Evolutionary conservation across 2,888 invertebrate genomes (phyloP).

Genomic region (Ophioninae sp.): DNA sequence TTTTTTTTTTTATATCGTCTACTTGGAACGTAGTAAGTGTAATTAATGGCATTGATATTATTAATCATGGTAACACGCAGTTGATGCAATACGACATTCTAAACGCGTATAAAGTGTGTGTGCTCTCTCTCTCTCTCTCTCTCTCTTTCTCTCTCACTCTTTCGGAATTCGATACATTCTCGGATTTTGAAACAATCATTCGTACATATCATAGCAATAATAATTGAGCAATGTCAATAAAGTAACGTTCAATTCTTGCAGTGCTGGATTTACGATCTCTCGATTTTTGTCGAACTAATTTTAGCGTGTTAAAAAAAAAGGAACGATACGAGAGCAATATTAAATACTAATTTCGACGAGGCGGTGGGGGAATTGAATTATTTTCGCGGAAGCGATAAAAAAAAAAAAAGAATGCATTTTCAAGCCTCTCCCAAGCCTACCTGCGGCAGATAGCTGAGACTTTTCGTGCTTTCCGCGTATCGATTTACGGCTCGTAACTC

Average conservation of each 20-base stretch:
- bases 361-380: slow-evolving; percentile 48
- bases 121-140: slow-evolving; percentile 4
- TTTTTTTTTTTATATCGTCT: no score
- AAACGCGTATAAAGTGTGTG: slow-evolving; percentile 10
- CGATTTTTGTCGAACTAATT: slow-evolving; percentile 47
- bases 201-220: slow-evolving; percentile 25
- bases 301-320: slow-evolving; percentile 48
- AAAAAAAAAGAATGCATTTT: slow-evolving; percentile 61
- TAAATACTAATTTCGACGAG: slow-evolving; percentile 40
- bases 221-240: slow-evolving; percentile 52
- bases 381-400: slow-evolving; percentile 58
- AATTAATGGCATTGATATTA: slow-evolving; percentile 42
- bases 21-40: no score
- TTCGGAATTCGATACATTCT: slow-evolving; percentile 22
- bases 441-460: slow-evolving; percentile 95
- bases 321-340: not conserved
- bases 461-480: slow-evolving; percentile 95
- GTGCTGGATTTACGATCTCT: slow-evolving; percentile 24
- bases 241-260: slow-evolving; percentile 54
- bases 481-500: slow-evolving; percentile 93
- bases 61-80: slow-evolving; percentile 47
- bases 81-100: slow-evolving; percentile 39
- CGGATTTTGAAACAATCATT: slow-evolving; percentile 39
- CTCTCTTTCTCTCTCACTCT: slow-evolving; percentile 4
- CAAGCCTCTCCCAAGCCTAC: slow-evolving; percentile 83